Base-by-base conservation (phyloP, 2,113 vertebrate species). In the Anser cygnoides region DNA sequence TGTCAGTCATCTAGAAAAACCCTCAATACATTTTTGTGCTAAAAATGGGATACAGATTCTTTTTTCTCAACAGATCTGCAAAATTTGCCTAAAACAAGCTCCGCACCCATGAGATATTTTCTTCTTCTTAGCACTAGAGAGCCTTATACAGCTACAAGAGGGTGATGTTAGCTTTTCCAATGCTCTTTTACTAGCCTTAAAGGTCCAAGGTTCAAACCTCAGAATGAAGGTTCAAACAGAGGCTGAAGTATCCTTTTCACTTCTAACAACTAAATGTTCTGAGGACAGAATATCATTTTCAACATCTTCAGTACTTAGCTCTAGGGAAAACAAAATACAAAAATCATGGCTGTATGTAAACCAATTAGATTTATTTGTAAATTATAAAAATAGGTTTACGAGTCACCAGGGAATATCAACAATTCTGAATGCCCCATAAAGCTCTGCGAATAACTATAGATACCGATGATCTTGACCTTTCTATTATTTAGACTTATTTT, bases 361-460 rank as follows among this genome's bases (percentile, higher is more conserved):
- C 67, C 9, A 82, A 87, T 93, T 89, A 70, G 62, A 87, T 95
- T 88, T 95, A 91, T 92, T 96, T 92, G 54, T 92, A 80, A 92
- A 92, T 91, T 96, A 82, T 35, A 75, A 81, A 89, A 86, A 68
- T 49, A 84, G 61, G 72, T 78, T 96, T 93, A 87, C 35, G n/a
- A 84, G 37, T 65, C 84, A 46, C 54, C 44, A 37, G 54, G 63
- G 84, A 93, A 72, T 72, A 90, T n/a, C 15, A 93, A 86, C 15
- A 93, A 84, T 86, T 88, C 41, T 82, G 78, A 90, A 78, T 79
- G 84, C 62, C 44, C 58, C 93, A 94, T 90, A 93, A 96, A 96
- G 39, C 44, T 80, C 65, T 92, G 44, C 54, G 94, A 85, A 63
- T 89, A 95, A 54, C 71, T 92, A 44, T 2, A 84, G 90, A 79